Evolutionary conservation across 2,888 invertebrate genomes (phyloP), one percentile per base, ranked within the genome.

Genomic region (Melinaea menophilus): DNA sequence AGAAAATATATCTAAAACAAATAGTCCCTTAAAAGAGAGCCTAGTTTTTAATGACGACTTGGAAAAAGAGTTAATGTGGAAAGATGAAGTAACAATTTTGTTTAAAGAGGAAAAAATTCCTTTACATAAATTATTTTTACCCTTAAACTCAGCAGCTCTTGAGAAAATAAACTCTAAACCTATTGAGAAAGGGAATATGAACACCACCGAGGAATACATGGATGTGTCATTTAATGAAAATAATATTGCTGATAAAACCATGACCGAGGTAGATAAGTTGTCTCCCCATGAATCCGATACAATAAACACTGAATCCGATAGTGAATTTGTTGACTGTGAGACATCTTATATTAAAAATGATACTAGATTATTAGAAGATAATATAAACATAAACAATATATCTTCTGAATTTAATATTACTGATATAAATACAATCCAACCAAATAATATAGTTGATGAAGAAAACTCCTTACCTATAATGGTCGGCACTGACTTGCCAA

Each of bases 261-360:
- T 79, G 31, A 76, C 76, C 33, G 74, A 31, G 2, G 3, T 31
- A 2, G 31, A 31, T 31, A 11, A 51, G 22, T 7, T 51, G 2
- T 9, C 22, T 31, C 3, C 9, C 11, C 22, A 5, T 31, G 22
- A 51, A 35, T 48, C 31, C 60, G 75, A 76, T 60, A 57, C 61
- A 37, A 70, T 61, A 61, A 65, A 70, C 66, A 63, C 66, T 41
- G 88, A 89, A 65, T 88, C 89, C 4, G 90, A 90, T 68, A 73
- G 80, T 73, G 89, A 89, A 67, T 90, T 90, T 82, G 72, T 86
- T 48, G 90, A 90, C 68, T 90, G 90, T 77, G 90, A 90, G 76
- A 83, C 87, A 59, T 86, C 86, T 70, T 80, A 88, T 66, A 79
- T 77, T n/a, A 84, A 84, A 68, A 78, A 77, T 75, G 80, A 81